These are phyloP conservation scores for Cacatua alba DNA, from an alignment of 2,113 vertebrate species.

Conservation along the genomic window DNA sequence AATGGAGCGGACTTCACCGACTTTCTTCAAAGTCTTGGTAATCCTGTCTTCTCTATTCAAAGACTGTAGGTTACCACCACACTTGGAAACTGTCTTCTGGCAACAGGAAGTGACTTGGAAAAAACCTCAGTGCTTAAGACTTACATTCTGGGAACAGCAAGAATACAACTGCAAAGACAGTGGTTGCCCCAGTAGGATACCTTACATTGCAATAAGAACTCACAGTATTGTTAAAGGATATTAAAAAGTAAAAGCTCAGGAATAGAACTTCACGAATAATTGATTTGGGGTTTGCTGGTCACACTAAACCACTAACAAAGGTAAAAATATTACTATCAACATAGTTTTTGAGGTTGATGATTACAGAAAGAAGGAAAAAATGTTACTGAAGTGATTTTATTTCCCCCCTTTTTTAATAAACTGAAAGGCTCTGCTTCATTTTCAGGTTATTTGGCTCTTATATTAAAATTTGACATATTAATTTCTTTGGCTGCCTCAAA, in stretches of 20 bases:
- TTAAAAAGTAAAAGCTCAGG: neutral
- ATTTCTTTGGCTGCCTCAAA: conserved; percentile 37
- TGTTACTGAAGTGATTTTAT: neutral
- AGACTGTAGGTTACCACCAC: neutral
- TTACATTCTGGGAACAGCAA: neutral
- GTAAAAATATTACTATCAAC: conserved; percentile 1
- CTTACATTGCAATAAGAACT: neutral
- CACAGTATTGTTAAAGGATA: neutral
- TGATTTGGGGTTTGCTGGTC: neutral
- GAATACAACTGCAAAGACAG: neutral
- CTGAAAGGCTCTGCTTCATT: conserved; percentile 4
- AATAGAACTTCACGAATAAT: neutral
- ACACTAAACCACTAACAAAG: neutral
- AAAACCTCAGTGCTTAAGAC: neutral
- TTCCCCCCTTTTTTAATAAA: neutral
- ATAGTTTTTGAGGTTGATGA: neutral
- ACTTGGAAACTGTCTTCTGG: neutral
- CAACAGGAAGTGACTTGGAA: neutral
- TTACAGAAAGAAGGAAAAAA: conserved; percentile 6
- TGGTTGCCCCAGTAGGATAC: neutral
- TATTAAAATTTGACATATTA: conserved; percentile 45
- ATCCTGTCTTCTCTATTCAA: neutral
- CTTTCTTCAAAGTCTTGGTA: neutral
- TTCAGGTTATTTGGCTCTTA: conserved; percentile 18
- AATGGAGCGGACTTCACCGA: neutral